phyloP scores from a whole-genome alignment of 2,113 vertebrate genomes.

The Pelecanus crispus region DNA sequence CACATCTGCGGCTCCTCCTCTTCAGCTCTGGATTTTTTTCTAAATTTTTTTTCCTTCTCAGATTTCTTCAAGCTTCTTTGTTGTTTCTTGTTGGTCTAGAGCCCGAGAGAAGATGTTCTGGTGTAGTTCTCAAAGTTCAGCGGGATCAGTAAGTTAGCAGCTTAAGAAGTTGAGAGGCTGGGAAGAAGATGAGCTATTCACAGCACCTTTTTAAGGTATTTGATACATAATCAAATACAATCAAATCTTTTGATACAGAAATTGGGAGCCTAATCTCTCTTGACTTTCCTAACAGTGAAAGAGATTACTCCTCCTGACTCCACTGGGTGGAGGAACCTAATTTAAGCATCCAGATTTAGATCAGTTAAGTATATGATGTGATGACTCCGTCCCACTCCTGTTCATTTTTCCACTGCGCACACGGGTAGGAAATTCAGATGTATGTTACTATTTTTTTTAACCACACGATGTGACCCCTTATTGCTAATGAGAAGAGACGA shows the following conservation, averaged over 20 bases:
- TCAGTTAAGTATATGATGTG: neutral
- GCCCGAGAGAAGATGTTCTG: neutral
- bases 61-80: neutral
- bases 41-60: neutral
- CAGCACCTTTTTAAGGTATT: neutral
- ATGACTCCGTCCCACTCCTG: constrained; percentile 15
- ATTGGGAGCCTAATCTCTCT: neutral
- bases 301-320: neutral
- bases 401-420: constrained; percentile 17
- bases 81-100: neutral
- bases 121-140: neutral
- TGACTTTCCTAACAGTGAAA: neutral
- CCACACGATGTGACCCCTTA: neutral
- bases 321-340: neutral
- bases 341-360: constrained; percentile 35
- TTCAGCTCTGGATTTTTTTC: neutral
- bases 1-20: neutral
- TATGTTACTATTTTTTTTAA: neutral
- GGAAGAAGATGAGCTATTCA: neutral
- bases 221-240: neutral
- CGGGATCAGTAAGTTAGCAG: neutral
- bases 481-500: neutral
- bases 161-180: neutral
- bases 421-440: neutral
- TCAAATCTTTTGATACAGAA: neutral